These are phyloP conservation scores for Neogale vison DNA, from an alignment of 2,113 vertebrate genomes.

Conservation along the genomic window DNA sequence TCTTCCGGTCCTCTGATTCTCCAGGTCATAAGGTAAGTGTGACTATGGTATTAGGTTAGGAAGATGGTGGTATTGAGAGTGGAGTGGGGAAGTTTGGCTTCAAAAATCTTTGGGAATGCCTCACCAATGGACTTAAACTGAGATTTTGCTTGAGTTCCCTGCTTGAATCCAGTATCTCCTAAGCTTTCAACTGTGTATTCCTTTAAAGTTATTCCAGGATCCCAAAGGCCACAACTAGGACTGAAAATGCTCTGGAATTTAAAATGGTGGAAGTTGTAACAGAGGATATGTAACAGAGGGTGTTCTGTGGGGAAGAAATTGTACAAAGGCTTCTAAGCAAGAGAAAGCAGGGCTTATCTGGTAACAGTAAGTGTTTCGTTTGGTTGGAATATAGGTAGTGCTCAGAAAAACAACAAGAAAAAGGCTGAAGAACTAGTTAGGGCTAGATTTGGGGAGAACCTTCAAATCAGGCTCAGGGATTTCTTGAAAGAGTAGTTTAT, in stretches of 20 bases:
- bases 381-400: background rate
- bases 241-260: background rate
- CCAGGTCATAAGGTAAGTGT: background rate
- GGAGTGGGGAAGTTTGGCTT: background rate
- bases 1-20: background rate
- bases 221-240: background rate
- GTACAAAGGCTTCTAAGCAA: background rate
- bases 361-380: background rate
- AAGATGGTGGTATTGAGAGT: background rate
- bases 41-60: background rate
- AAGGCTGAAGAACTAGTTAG: background rate
- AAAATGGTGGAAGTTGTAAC: background rate
- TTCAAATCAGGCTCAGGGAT: conserved; percentile 12
- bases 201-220: conserved; percentile 32
- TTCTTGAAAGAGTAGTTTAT: conserved; percentile 43
- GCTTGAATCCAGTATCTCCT: background rate
- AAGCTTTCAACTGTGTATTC: conserved; percentile 24
- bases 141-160: background rate
- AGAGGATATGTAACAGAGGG: background rate
- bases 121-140: background rate
- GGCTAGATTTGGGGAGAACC: background rate
- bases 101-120: conserved; percentile 7
- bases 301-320: background rate
- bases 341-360: conserved; percentile 10
- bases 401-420: conserved; percentile 23